phyloP scores from a whole-genome alignment of 2,888 invertebrate genomes.

The Smittia aterrima region DNA sequence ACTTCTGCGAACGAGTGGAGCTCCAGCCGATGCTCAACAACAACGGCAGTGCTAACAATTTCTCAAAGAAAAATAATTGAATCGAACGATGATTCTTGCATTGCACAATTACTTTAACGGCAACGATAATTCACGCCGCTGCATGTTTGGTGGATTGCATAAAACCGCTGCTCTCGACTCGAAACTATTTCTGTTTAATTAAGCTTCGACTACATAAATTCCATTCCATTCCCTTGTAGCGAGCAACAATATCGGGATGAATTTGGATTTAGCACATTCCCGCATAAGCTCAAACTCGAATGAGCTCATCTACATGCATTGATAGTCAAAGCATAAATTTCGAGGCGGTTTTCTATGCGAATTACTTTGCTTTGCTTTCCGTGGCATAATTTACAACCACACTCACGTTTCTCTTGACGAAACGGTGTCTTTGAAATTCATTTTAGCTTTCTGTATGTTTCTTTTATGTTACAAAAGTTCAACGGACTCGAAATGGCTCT shows the following conservation, averaged over 20 bases:
- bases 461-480: slow-evolving; percentile 41
- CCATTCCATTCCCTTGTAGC: too few species aligned
- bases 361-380: not conserved
- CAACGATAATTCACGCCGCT: not conserved
- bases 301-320: too few species aligned
- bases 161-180: too few species aligned
- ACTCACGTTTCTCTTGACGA: not conserved
- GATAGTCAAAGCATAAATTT: not conserved
- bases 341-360: not conserved
- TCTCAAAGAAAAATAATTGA: not conserved
- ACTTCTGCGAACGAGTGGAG: not conserved
- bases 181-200: too few species aligned
- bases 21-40: not conserved
- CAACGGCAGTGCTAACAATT: not conserved
- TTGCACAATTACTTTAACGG: slow-evolving; percentile 1
- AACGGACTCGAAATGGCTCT: slow-evolving; percentile 24
- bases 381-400: not conserved
- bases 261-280: not conserved
- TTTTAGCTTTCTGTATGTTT: slow-evolving; percentile 20
- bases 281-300: not conserved
- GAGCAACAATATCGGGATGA: too few species aligned
- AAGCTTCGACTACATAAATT: too few species aligned
- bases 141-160: not conserved
- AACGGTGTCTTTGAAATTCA: slow-evolving; percentile 32
- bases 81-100: slow-evolving; percentile 1